phyloP scores from a whole-genome alignment of 2,113 vertebrate genomes.

The Pterocles orientalis region DNA sequence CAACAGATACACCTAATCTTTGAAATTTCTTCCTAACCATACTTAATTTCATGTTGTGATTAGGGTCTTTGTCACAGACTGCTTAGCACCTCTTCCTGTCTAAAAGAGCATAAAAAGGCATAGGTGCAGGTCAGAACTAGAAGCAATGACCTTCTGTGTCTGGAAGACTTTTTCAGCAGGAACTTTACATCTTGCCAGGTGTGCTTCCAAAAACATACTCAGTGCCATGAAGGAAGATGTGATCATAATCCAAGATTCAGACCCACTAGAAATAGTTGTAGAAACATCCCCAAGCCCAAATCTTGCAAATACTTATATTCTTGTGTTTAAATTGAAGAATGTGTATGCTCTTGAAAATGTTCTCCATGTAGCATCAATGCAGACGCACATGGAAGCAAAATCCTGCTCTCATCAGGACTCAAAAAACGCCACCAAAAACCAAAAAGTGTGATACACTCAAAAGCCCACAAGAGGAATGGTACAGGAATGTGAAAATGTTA shows the following conservation, averaged over 20 bases:
- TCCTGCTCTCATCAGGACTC: not conserved
- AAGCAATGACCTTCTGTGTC: accelerated
- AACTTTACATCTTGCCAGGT: not conserved
- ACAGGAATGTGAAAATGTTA: not conserved
- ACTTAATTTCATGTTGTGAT: not conserved
- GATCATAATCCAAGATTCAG: not conserved
- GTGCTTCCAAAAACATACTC: not conserved
- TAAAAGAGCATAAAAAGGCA: not conserved
- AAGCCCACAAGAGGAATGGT: not conserved
- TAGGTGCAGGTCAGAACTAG: not conserved
- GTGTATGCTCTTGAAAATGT: not conserved
- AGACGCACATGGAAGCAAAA: not conserved
- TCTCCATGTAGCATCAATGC: not conserved
- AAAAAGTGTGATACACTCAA: not conserved
- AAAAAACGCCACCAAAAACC: accelerated
- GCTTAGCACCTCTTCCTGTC: not conserved
- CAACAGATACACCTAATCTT: not conserved
- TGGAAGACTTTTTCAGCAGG: not conserved
- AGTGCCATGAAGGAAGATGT: not conserved
- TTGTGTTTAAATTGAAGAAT: not conserved
- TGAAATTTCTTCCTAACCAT: not conserved
- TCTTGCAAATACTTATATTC: not conserved
- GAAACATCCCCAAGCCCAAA: not conserved
- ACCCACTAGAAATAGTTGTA: not conserved
- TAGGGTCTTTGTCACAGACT: not conserved